phyloP scores from a whole-genome alignment of 2,797 vertebrate species.

The Hoplostethus mediterraneus region DNA sequence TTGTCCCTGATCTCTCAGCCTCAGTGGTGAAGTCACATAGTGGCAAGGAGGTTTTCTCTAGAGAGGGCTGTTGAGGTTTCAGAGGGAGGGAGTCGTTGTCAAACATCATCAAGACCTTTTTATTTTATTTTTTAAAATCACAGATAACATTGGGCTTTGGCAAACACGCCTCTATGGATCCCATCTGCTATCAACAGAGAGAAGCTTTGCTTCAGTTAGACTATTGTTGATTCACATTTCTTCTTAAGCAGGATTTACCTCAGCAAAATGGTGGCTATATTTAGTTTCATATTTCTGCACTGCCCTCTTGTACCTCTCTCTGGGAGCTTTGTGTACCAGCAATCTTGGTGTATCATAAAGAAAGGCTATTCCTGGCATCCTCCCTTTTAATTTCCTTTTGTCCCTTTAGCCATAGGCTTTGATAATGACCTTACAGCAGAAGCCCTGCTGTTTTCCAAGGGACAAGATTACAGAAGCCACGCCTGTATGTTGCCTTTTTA shows the following conservation, averaged over 20 bases:
- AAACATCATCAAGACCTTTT: background rate
- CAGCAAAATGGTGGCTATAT: constrained; percentile 41
- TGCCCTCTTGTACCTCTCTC: constrained; percentile 39
- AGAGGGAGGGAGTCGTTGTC: background rate
- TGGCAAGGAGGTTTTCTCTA: background rate
- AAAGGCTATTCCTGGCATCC: constrained; percentile 39
- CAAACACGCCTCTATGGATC: background rate
- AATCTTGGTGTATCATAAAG: constrained; percentile 30
- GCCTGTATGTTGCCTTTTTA: constrained; percentile 64
- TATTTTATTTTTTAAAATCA: constrained; percentile 2
- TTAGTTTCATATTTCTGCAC: constrained; percentile 51
- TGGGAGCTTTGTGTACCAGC: constrained; percentile 20
- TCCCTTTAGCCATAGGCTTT: constrained; percentile 39
- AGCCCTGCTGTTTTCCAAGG: constrained; percentile 65
- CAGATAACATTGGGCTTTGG: too few relatives aligned
- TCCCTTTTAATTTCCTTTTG: constrained; percentile 71
- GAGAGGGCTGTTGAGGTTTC: background rate
- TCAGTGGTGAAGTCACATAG: background rate
- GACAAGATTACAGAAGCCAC: constrained; percentile 60
- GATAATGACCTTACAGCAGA: constrained; percentile 63
- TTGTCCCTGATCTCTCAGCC: constrained; percentile 5
- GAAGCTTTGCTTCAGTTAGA: background rate
- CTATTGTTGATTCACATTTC: background rate
- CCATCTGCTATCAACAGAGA: background rate
- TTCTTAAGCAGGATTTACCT: constrained; percentile 27